phyloP scores from a whole-genome alignment of 2,888 invertebrate genomes.

The Eupithecia dodoneata region DNA sequence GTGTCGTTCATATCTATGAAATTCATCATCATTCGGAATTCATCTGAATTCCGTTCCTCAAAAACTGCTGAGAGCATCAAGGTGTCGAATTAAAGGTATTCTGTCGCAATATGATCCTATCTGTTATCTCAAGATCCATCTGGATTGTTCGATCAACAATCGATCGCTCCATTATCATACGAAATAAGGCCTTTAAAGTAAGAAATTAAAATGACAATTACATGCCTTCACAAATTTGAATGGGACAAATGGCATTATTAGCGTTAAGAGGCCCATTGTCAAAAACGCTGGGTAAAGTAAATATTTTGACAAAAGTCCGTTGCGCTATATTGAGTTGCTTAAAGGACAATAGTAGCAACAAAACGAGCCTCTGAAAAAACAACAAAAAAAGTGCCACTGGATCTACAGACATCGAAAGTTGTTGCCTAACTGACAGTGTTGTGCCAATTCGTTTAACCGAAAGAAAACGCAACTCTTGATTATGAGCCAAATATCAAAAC shows the following conservation, averaged over 20 bases:
- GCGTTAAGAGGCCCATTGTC: slow-evolving; percentile 73
- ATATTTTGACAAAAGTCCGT: slow-evolving; percentile 82
- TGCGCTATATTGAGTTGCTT: slow-evolving; percentile 78
- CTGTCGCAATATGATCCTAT: slow-evolving; percentile 63
- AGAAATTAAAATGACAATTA: slow-evolving; percentile 78
- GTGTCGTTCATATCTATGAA: slow-evolving; percentile 6
- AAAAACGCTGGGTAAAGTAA: slow-evolving; percentile 69
- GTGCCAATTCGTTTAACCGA: slow-evolving; percentile 39
- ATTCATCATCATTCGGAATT: too few species aligned
- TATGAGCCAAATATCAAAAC: slow-evolving; percentile 57
- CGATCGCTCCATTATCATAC: slow-evolving; percentile 63
- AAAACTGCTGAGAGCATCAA: slow-evolving; percentile 9
- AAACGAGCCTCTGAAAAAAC: slow-evolving; percentile 49
- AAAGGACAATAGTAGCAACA: slow-evolving; percentile 68
- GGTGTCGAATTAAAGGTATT: slow-evolving; percentile 42
- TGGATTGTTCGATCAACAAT: slow-evolving; percentile 54
- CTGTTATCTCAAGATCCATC: slow-evolving; percentile 72
- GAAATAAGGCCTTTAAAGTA: slow-evolving; percentile 57
- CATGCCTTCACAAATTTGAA: slow-evolving; percentile 60
- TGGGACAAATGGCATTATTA: slow-evolving; percentile 74
- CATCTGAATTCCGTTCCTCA: not conserved
- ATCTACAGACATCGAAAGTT: slow-evolving; percentile 33
- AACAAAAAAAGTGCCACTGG: slow-evolving; percentile 35
- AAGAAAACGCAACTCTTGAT: slow-evolving; percentile 59
- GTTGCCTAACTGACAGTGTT: slow-evolving; percentile 41